Evolutionary conservation across 2,797 vertebrate species (phyloP).

Genomic region (Gobio occitaniae): DNA sequence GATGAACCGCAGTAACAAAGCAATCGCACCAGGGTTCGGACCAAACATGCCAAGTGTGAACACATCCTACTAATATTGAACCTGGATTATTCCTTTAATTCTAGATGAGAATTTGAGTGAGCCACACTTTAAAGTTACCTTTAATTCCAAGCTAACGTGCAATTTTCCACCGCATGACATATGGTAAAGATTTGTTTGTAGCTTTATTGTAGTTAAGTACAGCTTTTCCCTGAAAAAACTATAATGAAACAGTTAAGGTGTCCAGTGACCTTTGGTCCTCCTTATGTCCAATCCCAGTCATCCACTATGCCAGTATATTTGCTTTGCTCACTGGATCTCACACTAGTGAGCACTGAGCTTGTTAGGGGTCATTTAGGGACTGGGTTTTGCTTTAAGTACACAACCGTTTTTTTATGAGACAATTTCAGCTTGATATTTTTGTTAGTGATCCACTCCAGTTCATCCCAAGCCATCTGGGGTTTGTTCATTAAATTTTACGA

Average conservation of each 20-base stretch:
- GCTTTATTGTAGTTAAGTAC: neutral
- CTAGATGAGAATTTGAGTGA: neutral
- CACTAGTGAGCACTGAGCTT: neutral
- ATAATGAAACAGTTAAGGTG: conserved; percentile 4
- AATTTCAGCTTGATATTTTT: conserved; percentile 28
- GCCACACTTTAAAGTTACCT: neutral
- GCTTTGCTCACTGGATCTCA: conserved; percentile 30
- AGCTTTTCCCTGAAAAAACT: conserved; percentile 3
- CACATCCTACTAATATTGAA: neutral
- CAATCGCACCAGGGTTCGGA: too few species aligned
- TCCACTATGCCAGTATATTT: neutral
- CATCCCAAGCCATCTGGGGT: conserved; percentile 58
- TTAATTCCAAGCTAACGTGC: neutral
- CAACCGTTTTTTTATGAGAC: neutral
- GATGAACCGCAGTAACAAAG: too few species aligned
- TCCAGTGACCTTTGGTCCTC: conserved; percentile 30
- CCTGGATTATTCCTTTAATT: neutral
- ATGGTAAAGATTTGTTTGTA: conserved; percentile 4
- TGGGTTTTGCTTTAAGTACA: neutral
- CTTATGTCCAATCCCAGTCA: neutral
- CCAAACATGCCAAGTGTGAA: too few species aligned
- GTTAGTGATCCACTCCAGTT: conserved; percentile 38
- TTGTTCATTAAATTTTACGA: conserved; percentile 62
- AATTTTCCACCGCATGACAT: conserved; percentile 12
- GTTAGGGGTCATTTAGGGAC: conserved; percentile 18